A percentile compares a stretch with the other conserved stretches of the same genome.
phyloP scores from a whole-genome alignment of 2,888 invertebrate genomes.

The Prenolepis imparis region DNA sequence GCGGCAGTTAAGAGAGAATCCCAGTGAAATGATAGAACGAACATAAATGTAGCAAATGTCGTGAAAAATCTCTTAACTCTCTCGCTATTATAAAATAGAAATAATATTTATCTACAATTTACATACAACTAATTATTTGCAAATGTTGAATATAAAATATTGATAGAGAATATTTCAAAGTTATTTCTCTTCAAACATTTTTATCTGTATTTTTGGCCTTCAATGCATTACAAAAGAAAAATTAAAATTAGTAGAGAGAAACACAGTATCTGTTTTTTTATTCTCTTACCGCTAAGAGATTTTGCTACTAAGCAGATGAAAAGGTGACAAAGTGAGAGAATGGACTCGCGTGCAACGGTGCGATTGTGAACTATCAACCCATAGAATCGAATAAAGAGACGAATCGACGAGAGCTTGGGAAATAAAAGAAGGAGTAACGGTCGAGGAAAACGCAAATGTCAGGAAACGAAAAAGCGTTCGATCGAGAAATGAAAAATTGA shows the following conservation, averaged over 20 bases:
- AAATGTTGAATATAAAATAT: conserved; percentile 2
- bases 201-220: not conserved
- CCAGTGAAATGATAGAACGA: conserved; percentile 9
- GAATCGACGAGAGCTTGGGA: not conserved
- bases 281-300: conserved; percentile 84
- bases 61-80: not conserved
- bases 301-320: conserved; percentile 80
- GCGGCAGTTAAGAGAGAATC: conserved; percentile 17
- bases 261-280: conserved; percentile 61
- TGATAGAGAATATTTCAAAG: not conserved
- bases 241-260: conserved; percentile 27
- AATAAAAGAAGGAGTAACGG: conserved; percentile 23
- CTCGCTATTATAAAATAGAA: not conserved
- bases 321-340: conserved; percentile 70
- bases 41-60: conserved; percentile 27
- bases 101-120: conserved; percentile 18
- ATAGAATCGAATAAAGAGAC: conserved; percentile 27
- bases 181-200: not conserved
- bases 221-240: not conserved
- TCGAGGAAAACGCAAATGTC: conserved; percentile 32
- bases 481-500: conserved; percentile 53
- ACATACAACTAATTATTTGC: not conserved
- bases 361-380: conserved; percentile 29
- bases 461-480: conserved; percentile 45
- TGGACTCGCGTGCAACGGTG: conserved; percentile 71